These are phyloP conservation scores for Thera britannica DNA, from an alignment of 2,888 invertebrate genomes.

Conservation along the genomic window DNA sequence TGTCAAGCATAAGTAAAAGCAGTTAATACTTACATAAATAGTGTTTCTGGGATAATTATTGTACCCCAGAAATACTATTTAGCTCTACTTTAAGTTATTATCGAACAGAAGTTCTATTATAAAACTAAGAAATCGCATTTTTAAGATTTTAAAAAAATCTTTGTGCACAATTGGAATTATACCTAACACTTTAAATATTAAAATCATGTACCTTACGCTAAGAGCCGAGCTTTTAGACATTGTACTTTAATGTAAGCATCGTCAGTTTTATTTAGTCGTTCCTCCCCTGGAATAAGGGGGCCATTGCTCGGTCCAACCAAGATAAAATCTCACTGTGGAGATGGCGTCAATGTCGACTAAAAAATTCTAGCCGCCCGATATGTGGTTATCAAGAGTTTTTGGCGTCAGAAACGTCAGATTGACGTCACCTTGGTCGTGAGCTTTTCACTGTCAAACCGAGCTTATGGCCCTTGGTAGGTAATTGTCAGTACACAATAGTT, in stretches of 20 bases:
- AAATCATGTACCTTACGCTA: constrained; percentile 53
- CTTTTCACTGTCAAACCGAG: too few species aligned
- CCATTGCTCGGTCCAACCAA: too few species aligned
- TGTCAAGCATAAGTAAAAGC: too few species aligned
- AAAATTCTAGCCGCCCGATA: too few species aligned
- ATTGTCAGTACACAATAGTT: constrained; percentile 57
- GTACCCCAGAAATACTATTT: background rate
- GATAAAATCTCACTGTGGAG: too few species aligned
- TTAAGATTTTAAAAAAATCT: constrained; percentile 42
- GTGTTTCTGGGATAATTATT: background rate
- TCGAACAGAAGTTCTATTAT: background rate
- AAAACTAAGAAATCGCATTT: constrained; percentile 5
- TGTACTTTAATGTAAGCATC: constrained; percentile 48
- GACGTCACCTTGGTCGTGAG: too few species aligned
- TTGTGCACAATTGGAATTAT: constrained; percentile 59
- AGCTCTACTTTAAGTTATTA: background rate
- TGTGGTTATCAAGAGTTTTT: too few species aligned
- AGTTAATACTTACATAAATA: too few species aligned
- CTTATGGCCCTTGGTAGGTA: constrained; percentile 17
- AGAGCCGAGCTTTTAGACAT: constrained; percentile 63
- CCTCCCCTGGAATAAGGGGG: constrained; percentile 25
- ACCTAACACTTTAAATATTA: constrained; percentile 48
- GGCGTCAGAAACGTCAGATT: too few species aligned
- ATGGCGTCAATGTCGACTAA: too few species aligned
- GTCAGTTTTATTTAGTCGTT: constrained; percentile 30